phyloP scores from a whole-genome alignment of 2,888 invertebrate genomes.

The Temnothorax ravouxi region DNA sequence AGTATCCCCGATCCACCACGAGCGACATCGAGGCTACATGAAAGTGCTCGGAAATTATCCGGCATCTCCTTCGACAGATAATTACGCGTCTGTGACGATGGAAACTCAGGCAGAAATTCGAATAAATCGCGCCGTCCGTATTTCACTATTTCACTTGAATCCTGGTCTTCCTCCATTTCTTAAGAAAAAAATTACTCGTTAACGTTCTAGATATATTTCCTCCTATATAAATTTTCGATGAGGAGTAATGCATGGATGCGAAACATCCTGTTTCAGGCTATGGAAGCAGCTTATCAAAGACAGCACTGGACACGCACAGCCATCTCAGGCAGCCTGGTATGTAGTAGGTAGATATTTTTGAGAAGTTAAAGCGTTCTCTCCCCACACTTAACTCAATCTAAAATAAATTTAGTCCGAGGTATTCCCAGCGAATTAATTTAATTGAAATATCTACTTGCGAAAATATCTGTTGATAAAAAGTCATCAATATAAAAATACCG shows the following conservation, averaged over 20 bases:
- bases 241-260: constrained; percentile 28
- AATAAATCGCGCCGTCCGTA: not conserved
- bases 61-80: constrained; percentile 6
- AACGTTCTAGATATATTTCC: not conserved
- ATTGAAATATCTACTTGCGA: not conserved
- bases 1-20: constrained; percentile 11
- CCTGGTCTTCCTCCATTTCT: not conserved
- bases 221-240: constrained; percentile 1
- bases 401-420: not conserved
- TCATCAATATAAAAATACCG: not conserved
- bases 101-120: not conserved
- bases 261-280: constrained; percentile 90
- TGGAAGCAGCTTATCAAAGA: constrained; percentile 95
- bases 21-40: not conserved
- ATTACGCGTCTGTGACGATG: constrained; percentile 18
- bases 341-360: constrained; percentile 84
- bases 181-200: not conserved
- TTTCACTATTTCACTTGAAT: not conserved
- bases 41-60: constrained; percentile 18
- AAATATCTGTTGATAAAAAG: not conserved
- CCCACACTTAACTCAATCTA: not conserved
- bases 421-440: not conserved
- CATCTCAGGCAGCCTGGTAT: constrained; percentile 96
- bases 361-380: constrained; percentile 76
- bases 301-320: constrained; percentile 95